Percentiles rank a stretch among this genome's conserved stretches.
Conservation (phyloP, 2,797 vertebrate species). For the Pseudopleuronectes americanus region DNA sequence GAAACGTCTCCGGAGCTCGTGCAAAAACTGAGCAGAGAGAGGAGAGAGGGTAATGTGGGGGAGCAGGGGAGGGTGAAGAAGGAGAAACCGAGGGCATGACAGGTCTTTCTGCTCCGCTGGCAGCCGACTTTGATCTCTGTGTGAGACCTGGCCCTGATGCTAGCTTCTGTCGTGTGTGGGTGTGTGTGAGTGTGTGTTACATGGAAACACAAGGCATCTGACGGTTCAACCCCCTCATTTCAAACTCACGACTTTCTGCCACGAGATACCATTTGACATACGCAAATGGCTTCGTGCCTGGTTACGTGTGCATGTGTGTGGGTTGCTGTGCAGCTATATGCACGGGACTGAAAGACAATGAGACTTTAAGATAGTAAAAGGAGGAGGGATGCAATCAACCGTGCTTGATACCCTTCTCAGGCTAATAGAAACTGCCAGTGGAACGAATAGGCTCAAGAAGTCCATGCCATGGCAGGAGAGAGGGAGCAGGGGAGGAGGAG, state of each 20-base stretch:
- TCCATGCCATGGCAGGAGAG: slow-evolving; percentile 44
- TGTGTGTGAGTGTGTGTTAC: not conserved
- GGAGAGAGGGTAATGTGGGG: slow-evolving; percentile 39
- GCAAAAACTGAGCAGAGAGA: slow-evolving; percentile 38
- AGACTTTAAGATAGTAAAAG: slow-evolving; percentile 59
- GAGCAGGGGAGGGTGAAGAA: slow-evolving; percentile 12
- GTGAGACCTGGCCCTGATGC: slow-evolving; percentile 44
- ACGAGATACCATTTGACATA: slow-evolving; percentile 46
- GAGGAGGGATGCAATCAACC: slow-evolving; percentile 70
- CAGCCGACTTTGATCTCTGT: slow-evolving; percentile 69
- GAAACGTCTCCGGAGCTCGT: slow-evolving; percentile 41
- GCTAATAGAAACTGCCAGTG: slow-evolving; percentile 81
- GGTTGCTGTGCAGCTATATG: slow-evolving; percentile 30
- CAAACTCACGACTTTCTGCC: slow-evolving; percentile 11
- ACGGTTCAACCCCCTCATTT: slow-evolving; percentile 26
- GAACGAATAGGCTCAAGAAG: slow-evolving; percentile 76
- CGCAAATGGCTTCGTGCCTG: slow-evolving; percentile 28
- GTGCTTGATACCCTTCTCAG: slow-evolving; percentile 73
- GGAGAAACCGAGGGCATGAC: slow-evolving; percentile 38
- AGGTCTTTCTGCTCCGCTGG: slow-evolving; percentile 57
- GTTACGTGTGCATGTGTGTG: slow-evolving; percentile 29
- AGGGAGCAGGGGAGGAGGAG: slow-evolving; percentile 23
- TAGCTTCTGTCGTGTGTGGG: slow-evolving; percentile 30
- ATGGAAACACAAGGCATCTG: slow-evolving; percentile 18
- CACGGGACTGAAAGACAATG: slow-evolving; percentile 60